Conservation (phyloP, 2,113 vertebrate species). For the Danionella cerebrum region DNA sequence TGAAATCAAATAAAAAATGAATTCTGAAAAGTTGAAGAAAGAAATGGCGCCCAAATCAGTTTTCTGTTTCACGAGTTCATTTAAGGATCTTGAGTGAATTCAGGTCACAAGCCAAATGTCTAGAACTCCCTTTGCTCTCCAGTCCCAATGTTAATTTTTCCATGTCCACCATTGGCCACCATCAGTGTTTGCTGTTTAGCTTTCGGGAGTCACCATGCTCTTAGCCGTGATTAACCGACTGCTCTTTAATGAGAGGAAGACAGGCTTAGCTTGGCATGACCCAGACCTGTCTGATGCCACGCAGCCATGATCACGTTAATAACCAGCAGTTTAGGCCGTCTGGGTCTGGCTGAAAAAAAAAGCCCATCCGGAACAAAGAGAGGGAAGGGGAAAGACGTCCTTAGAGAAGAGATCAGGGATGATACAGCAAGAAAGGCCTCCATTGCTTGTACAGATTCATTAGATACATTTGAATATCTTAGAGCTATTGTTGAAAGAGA, state of each 20-base stretch:
- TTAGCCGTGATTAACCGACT: conserved; percentile 51
- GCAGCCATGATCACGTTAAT: neutral
- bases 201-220: conserved; percentile 47
- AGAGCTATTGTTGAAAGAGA: no score
- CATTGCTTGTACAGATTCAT: no score
- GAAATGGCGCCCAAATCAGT: no score
- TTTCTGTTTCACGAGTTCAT: neutral
- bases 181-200: conserved; percentile 50
- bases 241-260: conserved; percentile 59
- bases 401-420: neutral
- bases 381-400: neutral
- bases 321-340: neutral
- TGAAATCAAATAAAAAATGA: no score
- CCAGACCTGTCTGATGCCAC: conserved; percentile 36
- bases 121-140: no score
- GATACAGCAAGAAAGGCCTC: no score
- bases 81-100: neutral
- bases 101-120: neutral
- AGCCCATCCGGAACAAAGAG: neutral
- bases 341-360: neutral
- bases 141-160: no score
- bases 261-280: conserved; percentile 49
- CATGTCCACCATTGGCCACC: neutral
- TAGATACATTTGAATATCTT: neutral
- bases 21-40: no score